phyloP scores from a whole-genome alignment of 2,797 vertebrate species.

The Lepus oiostolus region DNA sequence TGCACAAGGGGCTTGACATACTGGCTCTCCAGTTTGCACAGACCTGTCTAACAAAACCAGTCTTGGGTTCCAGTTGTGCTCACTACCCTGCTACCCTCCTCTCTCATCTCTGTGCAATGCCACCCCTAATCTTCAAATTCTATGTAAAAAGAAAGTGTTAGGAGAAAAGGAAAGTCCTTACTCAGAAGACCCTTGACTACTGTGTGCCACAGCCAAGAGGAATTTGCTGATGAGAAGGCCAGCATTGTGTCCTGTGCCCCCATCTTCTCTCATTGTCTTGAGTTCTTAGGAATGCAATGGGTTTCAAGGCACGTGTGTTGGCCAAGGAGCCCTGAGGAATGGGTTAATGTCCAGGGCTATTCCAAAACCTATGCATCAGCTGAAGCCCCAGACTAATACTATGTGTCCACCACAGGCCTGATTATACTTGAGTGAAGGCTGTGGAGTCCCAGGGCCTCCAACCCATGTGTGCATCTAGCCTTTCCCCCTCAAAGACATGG shows the following conservation, averaged over 20 bases:
- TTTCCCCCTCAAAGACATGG: not conserved
- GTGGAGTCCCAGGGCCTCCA: not conserved
- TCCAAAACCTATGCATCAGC: too few relatives aligned
- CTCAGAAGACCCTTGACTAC: not conserved
- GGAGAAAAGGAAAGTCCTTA: not conserved
- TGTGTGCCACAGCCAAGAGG: not conserved
- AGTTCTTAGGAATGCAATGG: not conserved
- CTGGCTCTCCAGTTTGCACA: not conserved
- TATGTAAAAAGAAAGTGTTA: not conserved
- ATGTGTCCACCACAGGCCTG: too few relatives aligned
- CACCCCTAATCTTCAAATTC: not conserved
- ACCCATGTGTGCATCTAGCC: not conserved
- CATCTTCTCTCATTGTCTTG: not conserved
- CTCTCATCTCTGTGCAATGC: not conserved
- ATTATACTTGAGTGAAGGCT: not conserved
- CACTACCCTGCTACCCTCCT: not conserved
- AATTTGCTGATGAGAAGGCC: not conserved
- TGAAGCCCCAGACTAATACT: not conserved
- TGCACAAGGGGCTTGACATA: not conserved
- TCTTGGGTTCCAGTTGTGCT: not conserved
- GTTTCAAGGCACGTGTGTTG: not conserved
- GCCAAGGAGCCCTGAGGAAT: not conserved
- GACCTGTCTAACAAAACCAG: not conserved
- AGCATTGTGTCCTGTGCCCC: rapidly evolving
- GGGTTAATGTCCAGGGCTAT: not conserved